Conservation (phyloP, 2,888 invertebrate genomes). For the Scotopteryx bipunctaria region DNA sequence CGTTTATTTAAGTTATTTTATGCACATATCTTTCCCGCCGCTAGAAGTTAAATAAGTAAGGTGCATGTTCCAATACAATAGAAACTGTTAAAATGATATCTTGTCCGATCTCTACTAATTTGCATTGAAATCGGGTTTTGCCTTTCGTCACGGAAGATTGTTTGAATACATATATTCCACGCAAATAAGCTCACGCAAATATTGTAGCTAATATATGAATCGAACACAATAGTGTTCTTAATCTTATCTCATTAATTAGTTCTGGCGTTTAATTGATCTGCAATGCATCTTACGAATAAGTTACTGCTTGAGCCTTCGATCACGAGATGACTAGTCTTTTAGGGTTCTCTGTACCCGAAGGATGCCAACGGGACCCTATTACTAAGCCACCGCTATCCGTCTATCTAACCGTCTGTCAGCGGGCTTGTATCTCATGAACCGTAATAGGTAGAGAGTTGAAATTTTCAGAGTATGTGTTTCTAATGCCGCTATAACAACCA, state of each 20-base stretch:
- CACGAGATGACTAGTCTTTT: too few relatives aligned
- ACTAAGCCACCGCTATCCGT: too few relatives aligned
- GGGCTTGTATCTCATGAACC: too few relatives aligned
- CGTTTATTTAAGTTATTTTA: too few relatives aligned
- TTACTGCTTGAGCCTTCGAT: too few relatives aligned
- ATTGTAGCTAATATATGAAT: constrained; percentile 17
- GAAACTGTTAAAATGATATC: neutral
- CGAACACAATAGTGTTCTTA: constrained; percentile 14
- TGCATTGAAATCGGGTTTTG: constrained; percentile 3
- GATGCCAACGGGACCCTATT: too few relatives aligned
- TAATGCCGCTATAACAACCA: too few relatives aligned
- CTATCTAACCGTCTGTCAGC: too few relatives aligned
- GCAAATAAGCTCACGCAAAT: neutral
- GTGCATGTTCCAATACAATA: neutral
- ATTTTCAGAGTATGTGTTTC: too few relatives aligned
- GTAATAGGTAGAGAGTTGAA: too few relatives aligned
- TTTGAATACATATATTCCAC: constrained; percentile 5
- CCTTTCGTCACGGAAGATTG: constrained; percentile 14
- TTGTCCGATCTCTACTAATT: neutral
- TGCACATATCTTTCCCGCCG: too few relatives aligned
- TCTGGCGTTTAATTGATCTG: constrained; percentile 15
- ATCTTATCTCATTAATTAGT: constrained; percentile 14
- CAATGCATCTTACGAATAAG: constrained; percentile 3
- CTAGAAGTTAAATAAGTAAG: neutral
- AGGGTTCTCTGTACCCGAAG: too few relatives aligned